Evolutionary conservation across 2,888 invertebrate genomes (phyloP).

Genomic region (Osmoderma eremita): DNA sequence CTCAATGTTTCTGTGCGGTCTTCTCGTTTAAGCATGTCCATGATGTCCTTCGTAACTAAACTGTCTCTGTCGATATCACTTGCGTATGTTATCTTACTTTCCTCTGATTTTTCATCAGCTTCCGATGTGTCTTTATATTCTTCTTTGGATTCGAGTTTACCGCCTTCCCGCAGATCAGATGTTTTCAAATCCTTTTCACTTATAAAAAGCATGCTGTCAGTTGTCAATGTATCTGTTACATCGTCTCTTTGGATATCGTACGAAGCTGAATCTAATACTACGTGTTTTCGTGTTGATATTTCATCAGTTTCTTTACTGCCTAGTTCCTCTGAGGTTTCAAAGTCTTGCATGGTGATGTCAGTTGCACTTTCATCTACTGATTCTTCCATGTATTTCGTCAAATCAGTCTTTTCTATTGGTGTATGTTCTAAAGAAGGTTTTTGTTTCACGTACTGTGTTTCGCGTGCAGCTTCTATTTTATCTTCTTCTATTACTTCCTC

Average conservation of each 20-base stretch:
- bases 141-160: conserved; percentile 31
- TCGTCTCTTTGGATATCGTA: conserved; percentile 22
- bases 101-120: conserved; percentile 43
- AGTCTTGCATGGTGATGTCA: conserved; percentile 46
- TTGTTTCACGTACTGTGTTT: conserved; percentile 27
- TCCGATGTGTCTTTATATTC: conserved; percentile 42
- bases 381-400: conserved; percentile 40
- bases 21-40: conserved; percentile 23
- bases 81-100: conserved; percentile 41
- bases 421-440: conserved; percentile 13
- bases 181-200: conserved; percentile 26
- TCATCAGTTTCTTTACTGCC: conserved; percentile 43
- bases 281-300: conserved; percentile 38
- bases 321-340: conserved; percentile 49
- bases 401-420: conserved; percentile 18
- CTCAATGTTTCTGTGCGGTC: conserved; percentile 23
- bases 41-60: conserved; percentile 26
- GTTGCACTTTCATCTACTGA: conserved; percentile 42
- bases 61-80: conserved; percentile 40
- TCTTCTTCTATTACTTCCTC: conserved; percentile 43
- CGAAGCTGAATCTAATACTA: conserved; percentile 12
- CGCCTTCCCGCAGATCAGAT: conserved; percentile 20
- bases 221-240: conserved; percentile 34
- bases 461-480: conserved; percentile 3
- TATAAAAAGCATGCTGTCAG: conserved; percentile 29